phyloP scores from a whole-genome alignment of 2,797 vertebrate species.

The Nannoperca obscura region DNA sequence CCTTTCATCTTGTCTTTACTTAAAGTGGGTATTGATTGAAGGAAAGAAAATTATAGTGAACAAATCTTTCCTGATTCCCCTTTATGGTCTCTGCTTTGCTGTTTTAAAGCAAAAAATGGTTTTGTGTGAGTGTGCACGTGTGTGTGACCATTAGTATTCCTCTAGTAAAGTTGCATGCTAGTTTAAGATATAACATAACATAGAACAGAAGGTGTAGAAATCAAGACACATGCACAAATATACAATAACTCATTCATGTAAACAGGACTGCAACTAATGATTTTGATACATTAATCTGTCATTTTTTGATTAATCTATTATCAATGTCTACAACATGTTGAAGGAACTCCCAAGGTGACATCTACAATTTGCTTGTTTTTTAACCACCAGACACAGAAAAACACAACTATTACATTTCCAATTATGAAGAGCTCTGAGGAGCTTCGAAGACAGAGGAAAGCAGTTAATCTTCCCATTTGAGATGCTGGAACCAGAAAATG shows the following conservation, averaged over 20 bases:
- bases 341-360: not conserved
- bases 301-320: not conserved
- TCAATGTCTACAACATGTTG: not conserved
- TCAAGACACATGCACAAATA: not conserved
- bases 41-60: conserved; percentile 21
- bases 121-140: too few relatives aligned
- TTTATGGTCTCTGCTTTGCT: not conserved
- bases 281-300: not conserved
- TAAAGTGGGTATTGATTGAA: conserved; percentile 37
- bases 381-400: not conserved
- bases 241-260: too few relatives aligned
- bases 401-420: not conserved
- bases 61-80: not conserved
- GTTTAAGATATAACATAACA: not conserved
- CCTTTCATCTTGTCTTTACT: conserved; percentile 7
- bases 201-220: not conserved
- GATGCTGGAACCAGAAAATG: not conserved
- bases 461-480: not conserved
- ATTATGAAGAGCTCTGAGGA: not conserved
- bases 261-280: not conserved
- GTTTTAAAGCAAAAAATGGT: not conserved
- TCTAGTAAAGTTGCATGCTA: not conserved
- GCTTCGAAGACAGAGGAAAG: not conserved
- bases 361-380: not conserved
- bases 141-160: not conserved